Evolutionary conservation across 2,113 vertebrate genomes (phyloP).

Genomic region (Chinchilla lanigera): DNA sequence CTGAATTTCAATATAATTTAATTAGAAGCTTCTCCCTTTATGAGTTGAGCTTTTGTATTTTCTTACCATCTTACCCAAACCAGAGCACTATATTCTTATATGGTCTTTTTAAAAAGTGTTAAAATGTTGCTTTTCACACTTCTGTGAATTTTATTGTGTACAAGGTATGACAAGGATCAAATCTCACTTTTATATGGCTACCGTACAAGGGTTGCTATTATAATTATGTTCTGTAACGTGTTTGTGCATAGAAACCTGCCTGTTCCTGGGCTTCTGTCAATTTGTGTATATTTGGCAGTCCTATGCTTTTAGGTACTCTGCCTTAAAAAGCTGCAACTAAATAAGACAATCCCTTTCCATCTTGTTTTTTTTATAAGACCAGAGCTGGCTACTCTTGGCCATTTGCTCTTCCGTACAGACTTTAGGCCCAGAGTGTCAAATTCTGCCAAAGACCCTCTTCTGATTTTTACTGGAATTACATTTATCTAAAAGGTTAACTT

Average conservation of each 20-base stretch:
- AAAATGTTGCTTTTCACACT: conserved; percentile 31
- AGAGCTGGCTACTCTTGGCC: neutral
- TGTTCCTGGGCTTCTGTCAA: neutral
- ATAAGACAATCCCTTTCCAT: neutral
- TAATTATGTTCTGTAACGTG: neutral
- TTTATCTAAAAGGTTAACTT: conserved; percentile 22
- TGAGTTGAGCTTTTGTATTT: neutral
- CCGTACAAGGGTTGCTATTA: neutral
- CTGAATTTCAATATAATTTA: conserved; percentile 48
- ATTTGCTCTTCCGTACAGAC: conserved; percentile 8
- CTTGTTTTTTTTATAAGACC: neutral
- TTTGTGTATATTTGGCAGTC: neutral
- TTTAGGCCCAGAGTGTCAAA: neutral
- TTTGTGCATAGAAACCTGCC: neutral
- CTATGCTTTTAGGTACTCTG: conserved; percentile 1
- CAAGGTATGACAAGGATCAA: neutral
- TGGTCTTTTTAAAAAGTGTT: conserved; percentile 42
- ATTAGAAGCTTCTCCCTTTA: neutral
- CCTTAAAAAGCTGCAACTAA: neutral
- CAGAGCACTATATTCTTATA: neutral
- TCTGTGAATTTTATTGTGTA: conserved; percentile 43
- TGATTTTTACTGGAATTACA: conserved; percentile 39
- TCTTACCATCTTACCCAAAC: neutral
- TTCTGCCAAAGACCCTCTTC: neutral
- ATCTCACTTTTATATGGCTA: conserved; percentile 41